Base-by-base conservation (phyloP, 2,888 invertebrate genomes). In the Liposcelis brunnea region DNA sequence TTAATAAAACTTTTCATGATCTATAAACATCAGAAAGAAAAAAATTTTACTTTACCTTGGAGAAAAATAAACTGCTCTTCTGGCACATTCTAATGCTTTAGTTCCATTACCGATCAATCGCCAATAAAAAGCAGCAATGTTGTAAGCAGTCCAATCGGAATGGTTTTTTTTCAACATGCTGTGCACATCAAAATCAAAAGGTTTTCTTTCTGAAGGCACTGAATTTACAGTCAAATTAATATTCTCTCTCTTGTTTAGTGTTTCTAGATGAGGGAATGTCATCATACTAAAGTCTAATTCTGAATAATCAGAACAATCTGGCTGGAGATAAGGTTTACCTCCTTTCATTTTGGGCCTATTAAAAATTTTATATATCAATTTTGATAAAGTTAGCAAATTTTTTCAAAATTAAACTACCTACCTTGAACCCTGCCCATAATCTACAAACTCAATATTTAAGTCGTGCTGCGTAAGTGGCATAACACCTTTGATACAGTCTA, bases 81-180 rank as follows among this genome's bases (percentile, higher is more conserved):
- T 68, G 47, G 77, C 71, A 62, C 86, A 86, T 55, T 86, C 83
- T 44, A 85, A 62, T n/a, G 84, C 82, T 54, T 78, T 75, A n/a
- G 71, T 70, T 1, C 80, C 75, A 46, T 51, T 43, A 56, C 80
- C 71, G 11, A 84, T 85, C 55, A 71, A 71, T 51, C 83, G 67
- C 85, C 85, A 86, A 62, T 76, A 85, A 52, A 82, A 68, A 2
- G 82, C 74, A 31, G 81, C 85, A 62, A 84, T 69, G 58, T 83
- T 82, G 55, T 82, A 78, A 57, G 83, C 73, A 31, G 83, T 61
- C 85, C 85, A 86, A 0, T 81, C 83, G 1, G 79, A 74, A 45
- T 65, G 70, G 58, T 84, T 84, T 57, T 70, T 68, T 50, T 65
- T 62, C 7, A 85, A 63, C 6, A 72, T 72, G 47, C 69, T 63